These are phyloP conservation scores for Clunio marinus DNA, from an alignment of 2,888 invertebrate species.

Conservation along the genomic window DNA sequence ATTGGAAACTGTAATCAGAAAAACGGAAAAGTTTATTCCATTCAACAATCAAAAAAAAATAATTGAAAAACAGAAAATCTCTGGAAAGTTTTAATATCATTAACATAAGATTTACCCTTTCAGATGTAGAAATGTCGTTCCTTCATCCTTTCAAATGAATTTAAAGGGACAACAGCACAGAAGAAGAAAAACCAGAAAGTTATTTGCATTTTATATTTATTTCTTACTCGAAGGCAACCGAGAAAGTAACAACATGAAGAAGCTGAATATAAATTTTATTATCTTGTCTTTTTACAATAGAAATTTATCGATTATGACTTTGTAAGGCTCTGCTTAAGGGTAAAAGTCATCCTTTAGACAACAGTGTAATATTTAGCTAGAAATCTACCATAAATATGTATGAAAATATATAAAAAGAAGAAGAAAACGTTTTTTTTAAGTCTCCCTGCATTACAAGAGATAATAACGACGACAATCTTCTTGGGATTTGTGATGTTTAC, in stretches of 20 bases:
- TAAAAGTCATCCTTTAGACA: too few relatives aligned
- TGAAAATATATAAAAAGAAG: too few relatives aligned
- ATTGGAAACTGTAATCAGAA: too few relatives aligned
- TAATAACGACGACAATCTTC: neutral
- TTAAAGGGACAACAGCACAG: neutral
- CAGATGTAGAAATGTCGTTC: neutral
- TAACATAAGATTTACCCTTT: neutral
- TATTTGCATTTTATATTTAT: constrained; percentile 7
- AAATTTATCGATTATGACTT: constrained; percentile 1
- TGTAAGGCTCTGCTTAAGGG: neutral
- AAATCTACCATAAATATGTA: too few relatives aligned
- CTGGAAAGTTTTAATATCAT: neutral
- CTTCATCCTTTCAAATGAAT: neutral
- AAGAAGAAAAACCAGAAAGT: neutral
- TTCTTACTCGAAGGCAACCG: neutral
- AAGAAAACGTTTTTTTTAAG: too few relatives aligned
- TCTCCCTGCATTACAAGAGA: neutral
- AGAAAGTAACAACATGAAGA: neutral
- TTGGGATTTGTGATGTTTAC: neutral
- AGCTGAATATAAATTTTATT: neutral
- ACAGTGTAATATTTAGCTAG: too few relatives aligned
- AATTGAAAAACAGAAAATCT: neutral
- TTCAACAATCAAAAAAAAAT: too few relatives aligned
- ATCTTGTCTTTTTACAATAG: neutral
- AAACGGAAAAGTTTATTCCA: too few relatives aligned